phyloP scores from a whole-genome alignment of 2,797 vertebrate genomes.

The Tadarida brasiliensis region DNA sequence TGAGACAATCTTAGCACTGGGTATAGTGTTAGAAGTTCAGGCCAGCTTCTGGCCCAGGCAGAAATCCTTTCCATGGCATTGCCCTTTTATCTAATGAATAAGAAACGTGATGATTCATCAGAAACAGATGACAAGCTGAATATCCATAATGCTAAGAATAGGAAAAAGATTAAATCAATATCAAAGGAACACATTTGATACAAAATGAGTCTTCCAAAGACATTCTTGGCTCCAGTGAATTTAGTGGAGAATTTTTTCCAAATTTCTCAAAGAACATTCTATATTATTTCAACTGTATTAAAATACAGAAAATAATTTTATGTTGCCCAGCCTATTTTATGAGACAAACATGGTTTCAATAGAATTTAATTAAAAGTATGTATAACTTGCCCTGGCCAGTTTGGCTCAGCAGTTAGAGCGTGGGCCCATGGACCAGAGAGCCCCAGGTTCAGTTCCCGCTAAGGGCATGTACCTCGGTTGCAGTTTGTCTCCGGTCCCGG shows the following conservation, averaged over 20 bases:
- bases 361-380: background rate
- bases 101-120: conserved; percentile 1
- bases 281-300: conserved; percentile 19
- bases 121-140: conserved; percentile 4
- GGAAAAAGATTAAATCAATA: background rate
- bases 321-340: background rate
- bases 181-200: conserved; percentile 52
- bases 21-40: background rate
- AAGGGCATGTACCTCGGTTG: too few species aligned
- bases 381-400: background rate
- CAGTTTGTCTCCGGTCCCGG: too few species aligned
- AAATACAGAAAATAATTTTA: background rate
- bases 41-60: background rate
- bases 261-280: background rate
- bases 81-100: background rate
- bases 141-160: conserved; percentile 4
- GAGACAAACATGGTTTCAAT: background rate
- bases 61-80: background rate
- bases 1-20: background rate
- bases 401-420: too few species aligned
- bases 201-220: conserved; percentile 13
- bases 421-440: too few species aligned
- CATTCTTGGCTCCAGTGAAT: background rate
- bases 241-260: background rate
- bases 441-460: too few species aligned